Evolutionary conservation across 2,113 vertebrate species (phyloP).

Genomic region (Hippoglossus stenolepis): DNA sequence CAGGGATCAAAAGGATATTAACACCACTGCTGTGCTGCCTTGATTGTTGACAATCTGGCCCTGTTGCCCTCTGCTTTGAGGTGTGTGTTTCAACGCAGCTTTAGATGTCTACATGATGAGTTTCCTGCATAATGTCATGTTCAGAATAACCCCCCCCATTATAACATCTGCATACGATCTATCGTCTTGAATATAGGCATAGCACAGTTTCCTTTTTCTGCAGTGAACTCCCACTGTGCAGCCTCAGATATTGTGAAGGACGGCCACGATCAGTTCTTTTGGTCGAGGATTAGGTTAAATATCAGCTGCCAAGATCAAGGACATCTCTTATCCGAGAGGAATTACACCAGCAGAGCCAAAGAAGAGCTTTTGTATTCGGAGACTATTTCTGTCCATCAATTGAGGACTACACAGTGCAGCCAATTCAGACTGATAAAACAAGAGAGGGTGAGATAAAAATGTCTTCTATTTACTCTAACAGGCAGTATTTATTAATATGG

Average conservation of each 20-base stretch:
- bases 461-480: background rate
- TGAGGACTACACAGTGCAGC: conserved; percentile 14
- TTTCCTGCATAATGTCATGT: conserved; percentile 18
- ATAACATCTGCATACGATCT: conserved; percentile 24
- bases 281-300: conserved; percentile 61
- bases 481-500: background rate
- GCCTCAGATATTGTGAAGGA: conserved; percentile 28
- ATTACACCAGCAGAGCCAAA: conserved; percentile 9
- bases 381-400: background rate
- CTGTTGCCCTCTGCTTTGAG: conserved; percentile 57
- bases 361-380: conserved; percentile 12
- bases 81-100: background rate
- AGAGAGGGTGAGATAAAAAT: background rate
- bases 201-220: background rate
- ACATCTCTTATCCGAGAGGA: conserved; percentile 32
- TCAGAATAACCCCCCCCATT: conserved; percentile 30
- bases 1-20: conserved; percentile 81
- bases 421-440: conserved; percentile 12
- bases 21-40: conserved; percentile 55
- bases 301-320: conserved; percentile 66
- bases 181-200: conserved; percentile 12
- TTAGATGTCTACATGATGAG: conserved; percentile 13
- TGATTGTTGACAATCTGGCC: conserved; percentile 65
- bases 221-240: conserved; percentile 32
- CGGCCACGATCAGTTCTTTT: conserved; percentile 28